Conservation (phyloP, 2,113 vertebrate genomes). For the Calidris pygmaea region DNA sequence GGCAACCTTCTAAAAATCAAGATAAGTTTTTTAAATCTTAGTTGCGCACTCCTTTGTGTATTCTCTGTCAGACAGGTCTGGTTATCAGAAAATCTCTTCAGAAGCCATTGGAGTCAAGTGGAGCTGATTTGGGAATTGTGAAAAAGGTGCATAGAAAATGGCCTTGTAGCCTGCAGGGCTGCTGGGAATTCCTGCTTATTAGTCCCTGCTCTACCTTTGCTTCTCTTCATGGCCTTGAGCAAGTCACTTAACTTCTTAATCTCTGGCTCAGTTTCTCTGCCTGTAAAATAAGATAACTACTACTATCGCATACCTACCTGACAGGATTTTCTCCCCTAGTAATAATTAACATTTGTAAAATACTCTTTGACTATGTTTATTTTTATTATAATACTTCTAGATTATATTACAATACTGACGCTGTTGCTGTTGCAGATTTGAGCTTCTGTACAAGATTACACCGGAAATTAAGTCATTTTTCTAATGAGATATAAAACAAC, state of each 20-base stretch:
- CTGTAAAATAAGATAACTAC: slow-evolving; percentile 51
- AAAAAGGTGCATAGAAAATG: background rate
- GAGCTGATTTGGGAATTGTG: slow-evolving; percentile 2
- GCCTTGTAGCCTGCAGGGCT: slow-evolving; percentile 18
- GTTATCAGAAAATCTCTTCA: background rate
- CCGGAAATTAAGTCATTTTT: slow-evolving; percentile 50
- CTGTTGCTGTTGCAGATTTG: slow-evolving; percentile 29
- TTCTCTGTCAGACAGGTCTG: background rate
- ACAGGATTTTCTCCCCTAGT: slow-evolving; percentile 57
- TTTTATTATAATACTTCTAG: slow-evolving; percentile 51
- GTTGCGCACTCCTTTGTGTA: background rate
- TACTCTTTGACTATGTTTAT: slow-evolving; percentile 38
- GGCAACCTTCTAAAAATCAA: background rate
- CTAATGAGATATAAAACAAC: slow-evolving; percentile 36
- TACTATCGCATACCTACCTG: slow-evolving; percentile 43
- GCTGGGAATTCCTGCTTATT: slow-evolving; percentile 37
- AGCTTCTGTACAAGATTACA: slow-evolving; percentile 39
- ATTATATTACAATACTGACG: slow-evolving; percentile 6
- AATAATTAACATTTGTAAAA: slow-evolving; percentile 66
- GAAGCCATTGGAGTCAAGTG: slow-evolving; percentile 3
- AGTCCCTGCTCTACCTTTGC: slow-evolving; percentile 26
- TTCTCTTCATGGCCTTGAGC: slow-evolving; percentile 46
- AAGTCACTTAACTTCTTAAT: slow-evolving; percentile 61
- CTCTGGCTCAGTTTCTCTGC: slow-evolving; percentile 55
- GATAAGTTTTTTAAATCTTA: background rate